Evolutionary conservation across 2,797 vertebrate species (phyloP), one percentile per base, ranked within the genome.

Genomic region (Malacoctenus gilli): DNA sequence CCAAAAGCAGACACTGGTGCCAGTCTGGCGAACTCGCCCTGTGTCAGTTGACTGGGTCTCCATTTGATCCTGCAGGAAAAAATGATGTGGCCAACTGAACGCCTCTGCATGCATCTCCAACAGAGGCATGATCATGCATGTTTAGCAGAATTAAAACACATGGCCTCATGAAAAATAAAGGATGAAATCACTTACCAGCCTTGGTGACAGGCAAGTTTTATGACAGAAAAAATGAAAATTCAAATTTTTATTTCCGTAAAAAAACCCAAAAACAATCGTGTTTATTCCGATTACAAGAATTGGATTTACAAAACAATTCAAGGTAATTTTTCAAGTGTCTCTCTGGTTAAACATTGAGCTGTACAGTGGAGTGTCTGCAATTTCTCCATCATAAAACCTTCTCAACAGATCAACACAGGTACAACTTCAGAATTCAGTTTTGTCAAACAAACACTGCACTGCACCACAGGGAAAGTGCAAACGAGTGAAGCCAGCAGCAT

Each of bases 1-100:
- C 87, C 87, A 76, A 94, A 94, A 39, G 89, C 89, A 85, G 91
- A 89, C 83, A 93, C 85, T 48, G 91, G 93, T 58, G 71, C 66
- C 49, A 92, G 81, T 66, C 77, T 89, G 48, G 78, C 76, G 28
- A 80, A 73, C 37, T 89, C 87, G 39, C 85, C 85, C 68, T 77
- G 79, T 4, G 78, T 83, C 39, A 72, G 68, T 30, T 60, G 75
- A 72, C 70, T 68, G 62, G 82, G 72, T 28, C 41, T 68, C 34
- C 36, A 74, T 67, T 56, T 77, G 68, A 37, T 64, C 79, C 90
- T 91, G 80, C 20, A 69, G 75, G n/a, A 46, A 59, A 76, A 32
- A 41, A 59, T 35, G 80, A 78, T 19, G 49, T 47, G 1, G 28
- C 31, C 49, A 54, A 43, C 64, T 80, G 67, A 79, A 69, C 43